Conservation (phyloP, 1,140 invertebrate species). For the Cryptotermes secundus region DNA sequence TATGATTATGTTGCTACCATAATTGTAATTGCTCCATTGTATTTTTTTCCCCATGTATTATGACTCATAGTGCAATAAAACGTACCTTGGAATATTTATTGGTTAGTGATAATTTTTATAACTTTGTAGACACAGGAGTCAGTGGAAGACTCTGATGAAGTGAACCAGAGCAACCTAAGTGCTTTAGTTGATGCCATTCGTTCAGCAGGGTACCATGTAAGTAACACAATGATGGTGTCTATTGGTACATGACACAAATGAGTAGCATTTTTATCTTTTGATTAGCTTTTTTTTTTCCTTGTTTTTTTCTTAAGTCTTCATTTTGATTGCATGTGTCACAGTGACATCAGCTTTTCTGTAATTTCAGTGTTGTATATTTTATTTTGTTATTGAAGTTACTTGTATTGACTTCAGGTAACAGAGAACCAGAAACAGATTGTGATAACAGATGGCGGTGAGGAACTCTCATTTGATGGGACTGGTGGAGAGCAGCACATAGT, state of each 20-base stretch:
- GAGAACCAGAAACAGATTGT: conserved; percentile 35
- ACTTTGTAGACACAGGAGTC: background rate
- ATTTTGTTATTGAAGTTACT: background rate
- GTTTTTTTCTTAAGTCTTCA: background rate
- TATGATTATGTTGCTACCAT: too few species aligned
- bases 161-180: conserved; percentile 34
- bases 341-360: background rate
- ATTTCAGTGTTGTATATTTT: background rate
- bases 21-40: background rate
- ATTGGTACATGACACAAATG: background rate
- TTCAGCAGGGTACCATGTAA: conserved; percentile 35
- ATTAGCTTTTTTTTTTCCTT: background rate
- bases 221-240: background rate
- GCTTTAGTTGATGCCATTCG: conserved; percentile 36
- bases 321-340: background rate
- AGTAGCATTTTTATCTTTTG: background rate
- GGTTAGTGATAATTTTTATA: background rate
- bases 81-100: background rate
- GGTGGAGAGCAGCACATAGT: conserved; percentile 31
- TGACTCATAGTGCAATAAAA: background rate
- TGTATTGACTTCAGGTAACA: conserved; percentile 26
- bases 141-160: conserved; percentile 23
- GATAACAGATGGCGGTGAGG: conserved; percentile 29
- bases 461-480: conserved; percentile 16
- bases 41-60: background rate